These are phyloP conservation scores for Cepaea nemoralis DNA, from an alignment of 1,140 invertebrate genomes.

Conservation along the genomic window DNA sequence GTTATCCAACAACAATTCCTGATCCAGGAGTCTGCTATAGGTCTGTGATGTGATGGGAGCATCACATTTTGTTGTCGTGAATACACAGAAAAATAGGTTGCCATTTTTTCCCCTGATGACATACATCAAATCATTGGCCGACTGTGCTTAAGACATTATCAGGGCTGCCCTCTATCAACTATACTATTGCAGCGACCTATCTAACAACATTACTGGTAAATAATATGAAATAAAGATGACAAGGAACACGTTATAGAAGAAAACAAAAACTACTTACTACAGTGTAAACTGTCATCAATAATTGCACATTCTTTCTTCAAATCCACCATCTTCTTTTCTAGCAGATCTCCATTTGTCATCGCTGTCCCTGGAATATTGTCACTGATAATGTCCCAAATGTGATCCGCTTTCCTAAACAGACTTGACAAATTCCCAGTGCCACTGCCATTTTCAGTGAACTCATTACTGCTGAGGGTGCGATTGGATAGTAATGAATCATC, in stretches of 20 bases:
- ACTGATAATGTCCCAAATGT: conserved; percentile 2
- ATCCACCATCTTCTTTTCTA: neutral
- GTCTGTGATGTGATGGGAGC: too few relatives aligned
- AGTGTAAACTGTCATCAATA: neutral
- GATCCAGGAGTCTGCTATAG: too few relatives aligned
- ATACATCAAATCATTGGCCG: too few relatives aligned
- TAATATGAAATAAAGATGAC: too few relatives aligned
- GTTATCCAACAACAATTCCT: too few relatives aligned
- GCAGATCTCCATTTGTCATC: neutral
- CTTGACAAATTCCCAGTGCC: neutral
- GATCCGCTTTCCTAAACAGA: conserved; percentile 11
- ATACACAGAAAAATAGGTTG: too few relatives aligned
- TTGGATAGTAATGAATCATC: neutral
- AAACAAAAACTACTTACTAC: conserved; percentile 1
- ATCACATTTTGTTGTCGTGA: too few relatives aligned
- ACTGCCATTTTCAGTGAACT: neutral
- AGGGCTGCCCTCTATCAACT: too few relatives aligned
- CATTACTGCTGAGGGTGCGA: neutral
- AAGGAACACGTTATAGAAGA: neutral
- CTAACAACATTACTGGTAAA: too few relatives aligned
- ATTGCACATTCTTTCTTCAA: neutral
- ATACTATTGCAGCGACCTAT: too few relatives aligned
- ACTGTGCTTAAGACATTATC: too few relatives aligned
- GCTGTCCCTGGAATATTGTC: neutral
- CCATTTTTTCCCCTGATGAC: too few relatives aligned